These are phyloP conservation scores for Chauna torquata DNA, from an alignment of 2,113 vertebrate species.

Conservation along the genomic window DNA sequence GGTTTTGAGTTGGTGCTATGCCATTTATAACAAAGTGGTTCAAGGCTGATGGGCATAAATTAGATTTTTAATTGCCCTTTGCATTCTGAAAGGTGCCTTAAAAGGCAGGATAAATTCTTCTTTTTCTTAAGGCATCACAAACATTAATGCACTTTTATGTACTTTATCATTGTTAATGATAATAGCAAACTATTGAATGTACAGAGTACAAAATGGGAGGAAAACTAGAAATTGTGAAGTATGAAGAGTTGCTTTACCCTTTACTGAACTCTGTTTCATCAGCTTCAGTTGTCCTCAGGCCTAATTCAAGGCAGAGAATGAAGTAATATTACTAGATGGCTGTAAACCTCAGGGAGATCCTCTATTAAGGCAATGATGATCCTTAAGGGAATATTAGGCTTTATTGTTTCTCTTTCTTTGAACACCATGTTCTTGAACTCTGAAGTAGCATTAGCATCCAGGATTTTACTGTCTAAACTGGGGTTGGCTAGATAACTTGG, in stretches of 20 bases:
- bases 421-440: not conserved
- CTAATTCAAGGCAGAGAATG: slow-evolving; percentile 10
- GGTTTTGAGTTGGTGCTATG: not conserved
- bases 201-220: not conserved
- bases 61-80: not conserved
- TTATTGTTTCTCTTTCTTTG: slow-evolving; percentile 11
- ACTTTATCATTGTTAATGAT: not conserved
- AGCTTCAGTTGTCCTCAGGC: not conserved
- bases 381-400: not conserved
- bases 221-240: not conserved
- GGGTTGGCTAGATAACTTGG: not conserved
- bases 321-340: slow-evolving; percentile 10
- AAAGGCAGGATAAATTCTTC: not conserved
- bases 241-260: not conserved
- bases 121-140: not conserved
- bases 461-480: not conserved
- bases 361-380: not conserved
- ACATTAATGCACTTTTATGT: not conserved
- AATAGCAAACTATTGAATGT: not conserved
- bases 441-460: not conserved
- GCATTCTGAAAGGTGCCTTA: not conserved
- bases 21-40: not conserved
- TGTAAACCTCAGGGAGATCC: slow-evolving; percentile 50
- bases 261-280: not conserved
- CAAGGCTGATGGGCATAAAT: not conserved